A percentile compares a stretch with the other conserved stretches of the same genome.
These are phyloP conservation scores for Synergus umbraculus DNA, from an alignment of 2,888 invertebrate species.

Conservation along the genomic window DNA sequence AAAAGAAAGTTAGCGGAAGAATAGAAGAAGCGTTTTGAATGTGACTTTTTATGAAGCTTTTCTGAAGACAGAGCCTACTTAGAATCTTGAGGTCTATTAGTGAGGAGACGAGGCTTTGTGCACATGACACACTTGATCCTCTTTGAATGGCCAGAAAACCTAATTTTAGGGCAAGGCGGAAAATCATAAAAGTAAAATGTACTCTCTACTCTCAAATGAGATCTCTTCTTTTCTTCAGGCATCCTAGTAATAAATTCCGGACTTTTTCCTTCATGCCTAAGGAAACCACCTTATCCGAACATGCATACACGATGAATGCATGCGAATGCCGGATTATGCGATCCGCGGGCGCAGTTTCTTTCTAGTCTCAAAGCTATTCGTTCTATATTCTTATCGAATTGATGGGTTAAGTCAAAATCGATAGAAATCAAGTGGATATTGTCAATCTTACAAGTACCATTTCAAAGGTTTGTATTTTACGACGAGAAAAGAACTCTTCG, in stretches of 20 bases:
- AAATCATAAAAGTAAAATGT: slow-evolving; percentile 34
- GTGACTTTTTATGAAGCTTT: not conserved
- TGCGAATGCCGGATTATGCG: slow-evolving; percentile 27
- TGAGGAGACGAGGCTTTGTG: slow-evolving; percentile 12
- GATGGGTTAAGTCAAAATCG: slow-evolving; percentile 31
- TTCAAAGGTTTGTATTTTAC: slow-evolving; percentile 1
- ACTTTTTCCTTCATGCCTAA: slow-evolving; percentile 1
- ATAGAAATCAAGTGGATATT: slow-evolving; percentile 35
- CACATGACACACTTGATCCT: slow-evolving; percentile 11
- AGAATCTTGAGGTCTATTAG: slow-evolving; percentile 14
- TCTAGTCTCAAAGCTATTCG: slow-evolving; percentile 28
- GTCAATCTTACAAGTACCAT: slow-evolving; percentile 16
- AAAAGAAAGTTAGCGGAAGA: too few species aligned
- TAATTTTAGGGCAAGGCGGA: not conserved
- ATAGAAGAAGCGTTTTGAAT: too few species aligned
- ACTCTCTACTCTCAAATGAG: slow-evolving; percentile 18
- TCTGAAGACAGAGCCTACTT: not conserved
- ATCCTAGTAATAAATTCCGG: slow-evolving; percentile 18
- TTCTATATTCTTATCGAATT: slow-evolving; percentile 28
- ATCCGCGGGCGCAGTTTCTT: slow-evolving; percentile 13
- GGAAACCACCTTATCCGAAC: slow-evolving; percentile 24
- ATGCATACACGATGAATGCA: slow-evolving; percentile 30
- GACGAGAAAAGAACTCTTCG: not conserved
- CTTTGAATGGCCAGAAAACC: not conserved
- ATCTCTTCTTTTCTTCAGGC: slow-evolving; percentile 6